Conservation (phyloP, 2,888 invertebrate species). For the Lamellibrachia satsuma region DNA sequence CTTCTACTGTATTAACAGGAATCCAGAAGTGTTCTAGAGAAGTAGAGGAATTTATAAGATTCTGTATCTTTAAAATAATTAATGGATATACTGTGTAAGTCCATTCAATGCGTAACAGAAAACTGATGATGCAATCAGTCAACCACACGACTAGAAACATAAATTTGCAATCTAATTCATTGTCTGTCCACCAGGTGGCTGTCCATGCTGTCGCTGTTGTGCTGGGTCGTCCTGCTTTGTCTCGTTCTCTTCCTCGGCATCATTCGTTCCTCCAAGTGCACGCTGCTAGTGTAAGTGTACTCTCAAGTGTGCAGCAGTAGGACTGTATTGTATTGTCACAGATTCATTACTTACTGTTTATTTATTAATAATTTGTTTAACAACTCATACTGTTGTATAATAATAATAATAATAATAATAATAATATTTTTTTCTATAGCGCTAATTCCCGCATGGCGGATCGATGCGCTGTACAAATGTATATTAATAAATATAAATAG, state of each 20-base stretch:
- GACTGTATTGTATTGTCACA: background rate
- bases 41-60: too few species aligned
- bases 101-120: background rate
- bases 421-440: too few species aligned
- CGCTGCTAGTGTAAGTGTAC: conserved; percentile 41
- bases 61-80: too few species aligned
- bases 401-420: too few species aligned
- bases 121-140: background rate
- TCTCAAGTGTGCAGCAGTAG: background rate
- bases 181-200: conserved; percentile 38
- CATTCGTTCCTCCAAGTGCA: conserved; percentile 42
- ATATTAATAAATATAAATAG: too few species aligned
- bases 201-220: conserved; percentile 35
- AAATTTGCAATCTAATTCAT: background rate
- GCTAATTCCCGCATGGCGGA: too few species aligned
- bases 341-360: background rate
- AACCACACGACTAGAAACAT: background rate
- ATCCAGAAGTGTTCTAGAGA: too few species aligned
- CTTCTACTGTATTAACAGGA: too few species aligned
- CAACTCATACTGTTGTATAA: too few species aligned
- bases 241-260: conserved; percentile 41
- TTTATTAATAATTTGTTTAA: background rate
- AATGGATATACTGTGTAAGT: background rate
- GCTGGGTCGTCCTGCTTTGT: conserved; percentile 41
- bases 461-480: too few species aligned